A percentile compares a stretch with the other conserved stretches of the same genome.
phyloP scores from a whole-genome alignment of 2,888 invertebrate species.

The Silvanus unidentatus region DNA sequence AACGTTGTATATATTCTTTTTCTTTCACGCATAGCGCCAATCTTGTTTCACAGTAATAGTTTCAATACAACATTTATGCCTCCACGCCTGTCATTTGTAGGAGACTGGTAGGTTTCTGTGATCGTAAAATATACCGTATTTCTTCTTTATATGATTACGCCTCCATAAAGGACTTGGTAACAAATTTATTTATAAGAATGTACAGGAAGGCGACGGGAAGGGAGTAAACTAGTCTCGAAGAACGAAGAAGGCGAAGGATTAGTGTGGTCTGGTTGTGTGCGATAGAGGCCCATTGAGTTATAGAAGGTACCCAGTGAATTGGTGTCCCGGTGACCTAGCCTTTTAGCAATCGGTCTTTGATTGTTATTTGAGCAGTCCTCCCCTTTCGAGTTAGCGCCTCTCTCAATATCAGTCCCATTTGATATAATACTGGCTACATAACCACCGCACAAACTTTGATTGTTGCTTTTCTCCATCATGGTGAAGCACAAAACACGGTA shows the following conservation, averaged over 20 bases:
- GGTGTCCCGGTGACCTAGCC: slow-evolving; percentile 30
- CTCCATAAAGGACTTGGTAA: slow-evolving; percentile 38
- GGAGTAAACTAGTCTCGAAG: slow-evolving; percentile 7
- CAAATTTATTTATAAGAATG: slow-evolving; percentile 39
- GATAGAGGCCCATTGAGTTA: slow-evolving; percentile 39
- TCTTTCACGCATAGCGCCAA: slow-evolving; percentile 23
- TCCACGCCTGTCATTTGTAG: slow-evolving; percentile 20
- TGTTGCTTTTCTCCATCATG: too few relatives aligned
- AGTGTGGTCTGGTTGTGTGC: slow-evolving; percentile 37
- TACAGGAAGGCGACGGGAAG: slow-evolving; percentile 23
- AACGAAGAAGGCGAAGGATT: slow-evolving; percentile 34
- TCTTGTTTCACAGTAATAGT: slow-evolving; percentile 27
- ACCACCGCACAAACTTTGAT: too few relatives aligned
- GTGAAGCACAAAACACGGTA: too few relatives aligned
- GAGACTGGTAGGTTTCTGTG: slow-evolving; percentile 29
- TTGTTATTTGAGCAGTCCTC: slow-evolving; percentile 38
- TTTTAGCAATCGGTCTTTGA: slow-evolving; percentile 38
- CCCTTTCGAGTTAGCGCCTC: slow-evolving; percentile 32
- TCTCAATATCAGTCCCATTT: slow-evolving; percentile 23
- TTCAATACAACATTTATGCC: slow-evolving; percentile 30
- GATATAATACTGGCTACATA: background rate
- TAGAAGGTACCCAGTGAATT: slow-evolving; percentile 24
- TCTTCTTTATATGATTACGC: slow-evolving; percentile 41
- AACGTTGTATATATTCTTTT: slow-evolving; percentile 2
- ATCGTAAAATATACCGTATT: slow-evolving; percentile 40